A percentile compares a stretch with the other conserved stretches of the same genome.
Conservation (phyloP, 1,140 invertebrate species). For the Arctopsyche grandis region DNA sequence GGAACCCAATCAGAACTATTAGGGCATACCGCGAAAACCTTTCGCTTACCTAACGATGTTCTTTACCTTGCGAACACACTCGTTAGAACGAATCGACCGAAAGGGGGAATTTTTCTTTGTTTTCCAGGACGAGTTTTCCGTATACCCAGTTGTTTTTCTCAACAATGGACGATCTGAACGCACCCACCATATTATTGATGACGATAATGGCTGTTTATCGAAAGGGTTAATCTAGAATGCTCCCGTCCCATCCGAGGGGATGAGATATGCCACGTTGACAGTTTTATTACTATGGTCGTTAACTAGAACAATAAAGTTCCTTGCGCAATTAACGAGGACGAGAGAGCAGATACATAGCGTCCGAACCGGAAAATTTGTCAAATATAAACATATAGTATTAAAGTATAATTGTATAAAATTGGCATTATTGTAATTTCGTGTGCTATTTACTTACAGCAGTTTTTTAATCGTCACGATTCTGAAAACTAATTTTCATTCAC, state of each 20-base stretch:
- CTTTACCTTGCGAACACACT: not conserved
- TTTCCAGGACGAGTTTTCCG: conserved; percentile 12
- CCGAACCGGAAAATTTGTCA: too few relatives aligned
- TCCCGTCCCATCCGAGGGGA: not conserved
- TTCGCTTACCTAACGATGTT: conserved; percentile 5
- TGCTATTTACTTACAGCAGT: too few relatives aligned
- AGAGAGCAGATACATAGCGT: too few relatives aligned
- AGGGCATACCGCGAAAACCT: not conserved
- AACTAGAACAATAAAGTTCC: too few relatives aligned
- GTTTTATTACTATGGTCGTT: too few relatives aligned
- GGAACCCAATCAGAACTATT: conserved; percentile 40
- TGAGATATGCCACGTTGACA: not conserved
- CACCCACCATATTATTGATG: not conserved
- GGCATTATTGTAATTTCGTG: too few relatives aligned
- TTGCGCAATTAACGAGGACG: too few relatives aligned
- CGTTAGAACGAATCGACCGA: not conserved
- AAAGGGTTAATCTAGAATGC: not conserved
- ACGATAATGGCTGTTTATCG: not conserved
- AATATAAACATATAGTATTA: too few relatives aligned
- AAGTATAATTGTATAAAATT: too few relatives aligned
- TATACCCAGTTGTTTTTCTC: conserved; percentile 35
- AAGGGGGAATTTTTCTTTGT: not conserved
- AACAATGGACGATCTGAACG: not conserved
- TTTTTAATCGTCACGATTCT: too few relatives aligned
- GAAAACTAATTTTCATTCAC: too few relatives aligned